Base-by-base conservation (phyloP, 2,888 invertebrate genomes). In the Tipula confusa region DNA sequence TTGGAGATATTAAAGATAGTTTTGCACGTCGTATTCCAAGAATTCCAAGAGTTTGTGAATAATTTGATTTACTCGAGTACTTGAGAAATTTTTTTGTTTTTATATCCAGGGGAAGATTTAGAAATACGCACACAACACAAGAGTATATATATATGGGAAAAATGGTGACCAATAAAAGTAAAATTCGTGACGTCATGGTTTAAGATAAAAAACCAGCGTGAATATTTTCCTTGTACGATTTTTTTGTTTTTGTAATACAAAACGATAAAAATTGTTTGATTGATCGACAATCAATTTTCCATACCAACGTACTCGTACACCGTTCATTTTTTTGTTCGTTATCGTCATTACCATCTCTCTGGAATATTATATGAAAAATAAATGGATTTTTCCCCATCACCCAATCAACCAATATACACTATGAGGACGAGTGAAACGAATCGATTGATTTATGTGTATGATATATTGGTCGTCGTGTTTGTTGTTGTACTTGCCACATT, bases 241-340 rank as follows among this genome's bases (percentile, higher is more conserved):
- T 3, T 38, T 24, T 24, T 24, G 2, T 2, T 24, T 64, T 43
- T 43, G n/a, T 15, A 24, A 64, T 9, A 64, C 48, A 1, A 6
- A 3, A 48, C 18, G 48, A 18, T 13, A 38, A 64, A 48, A 18
- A 48, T 0, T 48, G 18, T 48, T 48, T 64, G 64, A 64, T 64
- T 64, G 64, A 64, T 64, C 24, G 64, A 64, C 64, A 64, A 64
- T 64, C 64, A 64, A 64, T 64, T 64, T 64, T 9, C 64, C 64
- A 24, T 64, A 64, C 24, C 11, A 64, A 64, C 9, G 64, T 64
- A 24, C n/a, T n/a, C n/a, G n/a, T n/a, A 24, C 64, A 64, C 64
- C 64, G 64, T 64, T n/a, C n/a, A n/a, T n/a, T n/a, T n/a, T 64
- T 64, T 64, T 18, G 24, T 64, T n/a, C 11, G 24, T 18, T 18